Percentiles rank a stretch among this genome's conserved stretches.
phyloP scores from a whole-genome alignment of 2,888 invertebrate species.

The Cheilosia urbana region DNA sequence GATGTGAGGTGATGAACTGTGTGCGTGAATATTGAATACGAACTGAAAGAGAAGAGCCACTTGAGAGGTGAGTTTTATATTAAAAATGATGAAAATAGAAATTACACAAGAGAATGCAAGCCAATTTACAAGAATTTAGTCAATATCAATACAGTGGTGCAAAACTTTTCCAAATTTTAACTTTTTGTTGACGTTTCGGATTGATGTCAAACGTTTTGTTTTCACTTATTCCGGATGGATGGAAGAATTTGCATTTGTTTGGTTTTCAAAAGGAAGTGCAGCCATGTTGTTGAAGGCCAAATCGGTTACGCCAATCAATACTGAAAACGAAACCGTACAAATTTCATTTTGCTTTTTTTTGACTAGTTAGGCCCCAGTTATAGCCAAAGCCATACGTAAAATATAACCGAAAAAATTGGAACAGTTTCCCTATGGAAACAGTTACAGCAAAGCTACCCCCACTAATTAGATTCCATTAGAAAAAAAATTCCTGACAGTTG shows the following conservation, averaged over 20 bases:
- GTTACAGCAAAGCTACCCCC: too few relatives aligned
- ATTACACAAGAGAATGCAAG: slow-evolving; percentile 52
- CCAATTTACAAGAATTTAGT: slow-evolving; percentile 28
- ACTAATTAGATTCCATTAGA: too few relatives aligned
- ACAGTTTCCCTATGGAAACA: too few relatives aligned
- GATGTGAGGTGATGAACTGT: neutral
- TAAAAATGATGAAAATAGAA: neutral
- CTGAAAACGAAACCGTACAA: too few relatives aligned
- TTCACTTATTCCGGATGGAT: neutral
- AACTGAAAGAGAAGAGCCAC: slow-evolving; percentile 4
- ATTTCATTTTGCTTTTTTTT: too few relatives aligned
- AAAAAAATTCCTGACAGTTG: too few relatives aligned
- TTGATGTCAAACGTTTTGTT: slow-evolving; percentile 8
- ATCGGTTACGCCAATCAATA: too few relatives aligned
- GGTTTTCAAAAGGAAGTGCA: neutral
- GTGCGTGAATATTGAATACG: neutral
- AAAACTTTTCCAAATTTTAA: neutral
- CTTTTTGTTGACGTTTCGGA: slow-evolving; percentile 34
- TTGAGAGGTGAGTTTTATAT: neutral
- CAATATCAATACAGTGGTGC: slow-evolving; percentile 37
- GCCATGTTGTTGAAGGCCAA: too few relatives aligned
- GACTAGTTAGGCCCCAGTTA: too few relatives aligned
- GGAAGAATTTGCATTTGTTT: neutral
- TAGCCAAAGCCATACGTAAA: too few relatives aligned
- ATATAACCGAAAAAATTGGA: too few relatives aligned